phyloP scores from a whole-genome alignment of 1,140 invertebrate species.

The Drosophila biarmipes region DNA sequence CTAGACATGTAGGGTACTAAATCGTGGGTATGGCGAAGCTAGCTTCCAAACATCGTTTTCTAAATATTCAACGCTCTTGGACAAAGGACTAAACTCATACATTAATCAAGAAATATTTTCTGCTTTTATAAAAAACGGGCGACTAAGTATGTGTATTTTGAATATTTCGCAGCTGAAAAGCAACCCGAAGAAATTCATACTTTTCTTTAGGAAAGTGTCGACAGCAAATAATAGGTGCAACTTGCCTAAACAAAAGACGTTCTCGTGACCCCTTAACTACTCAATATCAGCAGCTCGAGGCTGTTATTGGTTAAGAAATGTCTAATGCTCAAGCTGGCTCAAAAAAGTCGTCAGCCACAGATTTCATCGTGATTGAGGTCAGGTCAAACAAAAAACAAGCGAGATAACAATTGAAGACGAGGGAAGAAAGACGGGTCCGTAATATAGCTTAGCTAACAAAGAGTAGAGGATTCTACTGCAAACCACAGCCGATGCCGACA shows the following conservation, averaged over 20 bases:
- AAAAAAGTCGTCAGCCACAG: conserved; percentile 28
- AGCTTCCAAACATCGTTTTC: no score
- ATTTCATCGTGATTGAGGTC: conserved; percentile 15
- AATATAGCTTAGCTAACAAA: conserved; percentile 66
- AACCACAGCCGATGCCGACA: conserved; percentile 62
- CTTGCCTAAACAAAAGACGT: not conserved
- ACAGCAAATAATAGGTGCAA: not conserved
- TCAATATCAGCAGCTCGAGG: not conserved
- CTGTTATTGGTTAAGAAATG: conserved; percentile 2
- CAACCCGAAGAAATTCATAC: not conserved
- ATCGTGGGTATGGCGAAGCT: no score
- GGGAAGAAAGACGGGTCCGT: conserved; percentile 18
- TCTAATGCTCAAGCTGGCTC: conserved; percentile 4
- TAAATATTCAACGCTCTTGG: no score
- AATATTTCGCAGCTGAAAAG: no score
- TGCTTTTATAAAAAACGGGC: no score
- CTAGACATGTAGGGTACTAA: no score
- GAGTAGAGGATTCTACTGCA: conserved; percentile 21
- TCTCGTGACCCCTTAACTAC: not conserved
- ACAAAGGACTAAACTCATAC: no score
- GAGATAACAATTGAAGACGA: conserved; percentile 18
- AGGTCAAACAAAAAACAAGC: conserved; percentile 21
- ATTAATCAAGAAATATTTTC: no score
- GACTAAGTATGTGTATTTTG: no score
- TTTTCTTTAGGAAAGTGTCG: not conserved